Evolutionary conservation across 2,888 invertebrate genomes (phyloP), one percentile per base, ranked within the genome.

Genomic region (Argyresthia goedartella): DNA sequence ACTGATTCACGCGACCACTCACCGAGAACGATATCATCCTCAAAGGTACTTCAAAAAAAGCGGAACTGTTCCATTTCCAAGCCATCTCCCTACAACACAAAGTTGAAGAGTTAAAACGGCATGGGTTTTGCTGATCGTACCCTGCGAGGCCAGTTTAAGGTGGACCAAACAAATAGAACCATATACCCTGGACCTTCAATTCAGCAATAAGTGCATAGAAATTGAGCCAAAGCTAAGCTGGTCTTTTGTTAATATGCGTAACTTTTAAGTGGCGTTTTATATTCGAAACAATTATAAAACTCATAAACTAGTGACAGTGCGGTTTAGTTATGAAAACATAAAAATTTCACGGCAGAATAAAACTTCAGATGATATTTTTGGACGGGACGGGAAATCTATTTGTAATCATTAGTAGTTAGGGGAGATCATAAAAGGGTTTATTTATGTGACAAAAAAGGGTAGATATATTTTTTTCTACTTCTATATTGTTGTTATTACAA

Each of bases 261-360:
- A 1, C 49, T 15, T 13, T 41, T 14, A 49, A 16, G 49, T 41
- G 35, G 15, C 50, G 41, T 39, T 52, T 49, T 41, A 41, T 47
- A 45, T 47, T 16, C 15, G 9, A 52, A 42, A 46, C 41, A 42
- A 52, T 54, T 54, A 52, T 35, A 50, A 54, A 47, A 35, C 10
- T 39, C 52, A 54, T 54, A 52, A 54, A 54, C 35, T 39, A 39
- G 15, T 52, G 52, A 47, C 54, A 48, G 25, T 14, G 48, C 13
- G 46, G 15, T 45, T 36, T 39, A 36, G 54, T 46, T 52, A 48
- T 54, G 33, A 47, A 42, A 47, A 49, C 50, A 42, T 53, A 46
- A 1, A 50, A 50, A 46, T 53, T 53, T 46, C 41, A 53, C 49
- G 53, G 13, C 33, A 42, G 10, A 36, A 10, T 49, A 50, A 25